Evolutionary conservation across 2,888 invertebrate species (phyloP), one percentile per base, ranked within the genome.

Genomic region (Silvanus unidentatus): DNA sequence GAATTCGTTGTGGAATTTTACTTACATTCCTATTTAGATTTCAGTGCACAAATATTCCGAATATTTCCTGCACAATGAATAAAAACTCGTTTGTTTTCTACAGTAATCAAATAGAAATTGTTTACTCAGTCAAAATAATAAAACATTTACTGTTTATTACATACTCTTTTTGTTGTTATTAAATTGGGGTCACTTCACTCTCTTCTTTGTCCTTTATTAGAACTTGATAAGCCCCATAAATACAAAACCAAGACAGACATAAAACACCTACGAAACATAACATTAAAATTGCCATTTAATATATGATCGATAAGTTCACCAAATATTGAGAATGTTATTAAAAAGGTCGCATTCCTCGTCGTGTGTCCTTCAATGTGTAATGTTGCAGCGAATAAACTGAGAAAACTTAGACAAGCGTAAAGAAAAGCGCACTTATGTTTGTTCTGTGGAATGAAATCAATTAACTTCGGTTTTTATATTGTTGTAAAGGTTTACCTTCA

Each of bases 351-450:
- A 47, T 63, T 55, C 6, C 58, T 59, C 22, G 55, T 59, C 6
- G 64, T 62, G 38, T 58, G 58, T 42, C 59, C 61, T 48, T 65
- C 65, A 39, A 64, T 60, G 39, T 64, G 63, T 34, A 65, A 57
- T 5, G 63, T 61, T 8, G 64, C 63, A 9, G 63, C 60, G 45
- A 65, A 64, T 12, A 65, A 47, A 36, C 64, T 64, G 35, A 64
- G 40, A 44, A 64, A 64, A 45, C 64, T 63, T 12, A 65, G 43
- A 13, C 64, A 47, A 3, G 65, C 64, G 36, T 63, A 64, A 3
- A 64, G 40, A 45, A 65, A 64, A 16, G 64, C 64, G 48, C 60
- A 65, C 49, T 59, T 64, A 41, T 62, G 59, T 44, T 63, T 63
- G 36, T 53, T 58, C 64, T 65, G 49, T 22, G 22, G 22, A 32